Evolutionary conservation across 2,797 vertebrate species (phyloP).

Genomic region (Paramormyrops hopkinsi): DNA sequence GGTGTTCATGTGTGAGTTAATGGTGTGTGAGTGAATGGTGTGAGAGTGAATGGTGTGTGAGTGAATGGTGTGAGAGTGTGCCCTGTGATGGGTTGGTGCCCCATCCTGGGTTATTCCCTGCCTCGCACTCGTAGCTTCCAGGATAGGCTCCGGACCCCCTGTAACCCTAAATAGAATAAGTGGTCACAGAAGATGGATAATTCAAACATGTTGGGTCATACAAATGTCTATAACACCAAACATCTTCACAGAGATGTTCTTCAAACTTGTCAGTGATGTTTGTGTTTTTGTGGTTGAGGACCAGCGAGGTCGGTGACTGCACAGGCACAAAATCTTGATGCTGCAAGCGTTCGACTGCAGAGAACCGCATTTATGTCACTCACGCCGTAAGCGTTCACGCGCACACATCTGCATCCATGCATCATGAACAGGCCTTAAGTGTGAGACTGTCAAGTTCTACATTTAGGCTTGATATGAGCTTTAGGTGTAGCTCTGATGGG

Average conservation of each 20-base stretch:
- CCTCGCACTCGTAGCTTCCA: not conserved
- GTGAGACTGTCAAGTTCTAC: not conserved
- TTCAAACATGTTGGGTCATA: not conserved
- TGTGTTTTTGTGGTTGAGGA: not conserved
- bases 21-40: too few relatives aligned
- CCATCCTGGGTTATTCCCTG: not conserved
- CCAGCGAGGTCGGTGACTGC: not conserved
- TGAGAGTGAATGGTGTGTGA: too few relatives aligned
- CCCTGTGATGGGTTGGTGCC: too few relatives aligned
- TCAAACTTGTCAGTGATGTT: not conserved
- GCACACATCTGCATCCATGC: not conserved
- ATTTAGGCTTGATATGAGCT: not conserved
- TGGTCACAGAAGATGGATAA: not conserved
- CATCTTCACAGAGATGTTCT: not conserved
- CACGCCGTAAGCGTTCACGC: not conserved
- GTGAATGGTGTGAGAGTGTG: too few relatives aligned
- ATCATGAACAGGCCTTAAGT: not conserved
- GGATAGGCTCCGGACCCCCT: not conserved
- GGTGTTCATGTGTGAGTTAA: too few relatives aligned
- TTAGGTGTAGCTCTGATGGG: not conserved
- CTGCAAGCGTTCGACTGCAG: not conserved
- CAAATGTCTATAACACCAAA: not conserved
- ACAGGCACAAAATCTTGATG: not conserved
- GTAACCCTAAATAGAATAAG: not conserved
- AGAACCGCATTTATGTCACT: not conserved